A percentile compares a stretch with the other conserved stretches of the same genome.
phyloP scores from a whole-genome alignment of 2,113 vertebrate genomes.

The Megaleporinus macrocephalus region DNA sequence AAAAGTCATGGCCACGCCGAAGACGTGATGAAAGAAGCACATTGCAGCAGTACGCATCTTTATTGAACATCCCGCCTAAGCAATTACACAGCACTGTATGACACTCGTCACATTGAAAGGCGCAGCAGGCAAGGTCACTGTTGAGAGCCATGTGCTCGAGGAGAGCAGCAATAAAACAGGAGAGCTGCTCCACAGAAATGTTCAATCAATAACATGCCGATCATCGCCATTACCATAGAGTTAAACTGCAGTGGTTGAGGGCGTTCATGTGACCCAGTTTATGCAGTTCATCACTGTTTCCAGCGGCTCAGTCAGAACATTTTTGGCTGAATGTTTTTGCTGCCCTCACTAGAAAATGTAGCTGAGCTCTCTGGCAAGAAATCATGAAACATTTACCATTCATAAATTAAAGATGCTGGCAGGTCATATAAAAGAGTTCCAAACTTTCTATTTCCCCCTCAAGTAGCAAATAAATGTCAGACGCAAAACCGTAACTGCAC shows the following conservation, averaged over 20 bases:
- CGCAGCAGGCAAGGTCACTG: conserved; percentile 9
- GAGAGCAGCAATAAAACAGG: conserved; percentile 10
- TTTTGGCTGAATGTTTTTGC: not conserved
- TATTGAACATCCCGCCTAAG: not conserved
- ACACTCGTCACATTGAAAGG: not conserved
- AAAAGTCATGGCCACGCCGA: not conserved
- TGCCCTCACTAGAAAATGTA: conserved; percentile 16
- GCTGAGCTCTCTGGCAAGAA: not conserved
- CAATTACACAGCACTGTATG: conserved; percentile 6
- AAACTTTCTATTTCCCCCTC: conserved; percentile 25
- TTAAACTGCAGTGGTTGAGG: not conserved
- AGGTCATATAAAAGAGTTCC: not conserved
- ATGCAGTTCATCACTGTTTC: not conserved
- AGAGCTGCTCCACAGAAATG: not conserved
- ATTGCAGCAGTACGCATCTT: not conserved
- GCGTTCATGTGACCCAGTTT: not conserved
- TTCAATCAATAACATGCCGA: conserved; percentile 10
- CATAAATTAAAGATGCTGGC: conserved; percentile 28
- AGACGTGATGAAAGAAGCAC: too few relatives aligned
- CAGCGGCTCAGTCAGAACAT: not conserved
- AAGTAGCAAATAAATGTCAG: conserved; percentile 18
- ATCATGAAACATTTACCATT: conserved; percentile 19
- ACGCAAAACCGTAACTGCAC: not conserved
- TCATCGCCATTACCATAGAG: conserved; percentile 16
- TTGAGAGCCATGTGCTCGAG: not conserved